Conservation (phyloP, 2,797 vertebrate genomes). For the Champsocephalus esox region DNA sequence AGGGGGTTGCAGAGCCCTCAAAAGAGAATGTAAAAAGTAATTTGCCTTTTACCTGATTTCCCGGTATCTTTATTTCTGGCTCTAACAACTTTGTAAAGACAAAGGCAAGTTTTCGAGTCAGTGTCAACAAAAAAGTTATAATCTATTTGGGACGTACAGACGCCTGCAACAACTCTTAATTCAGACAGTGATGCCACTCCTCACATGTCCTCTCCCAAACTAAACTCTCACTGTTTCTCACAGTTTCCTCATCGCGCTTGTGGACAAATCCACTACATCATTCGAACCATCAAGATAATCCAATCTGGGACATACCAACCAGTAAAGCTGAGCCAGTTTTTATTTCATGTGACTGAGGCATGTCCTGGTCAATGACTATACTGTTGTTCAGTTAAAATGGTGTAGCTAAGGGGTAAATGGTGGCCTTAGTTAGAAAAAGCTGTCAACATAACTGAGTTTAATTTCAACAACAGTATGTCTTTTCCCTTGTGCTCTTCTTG, state of each 20-base stretch:
- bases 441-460: constrained; percentile 43
- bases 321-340: constrained; percentile 26
- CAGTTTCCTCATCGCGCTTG: constrained; percentile 18
- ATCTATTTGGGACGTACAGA: neutral
- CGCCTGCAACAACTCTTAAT: constrained; percentile 8
- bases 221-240: constrained; percentile 32
- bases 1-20: neutral
- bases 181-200: constrained; percentile 17
- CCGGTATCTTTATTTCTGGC: constrained; percentile 13
- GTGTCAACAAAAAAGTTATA: constrained; percentile 10
- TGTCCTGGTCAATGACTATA: constrained; percentile 32
- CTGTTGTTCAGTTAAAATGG: constrained; percentile 49
- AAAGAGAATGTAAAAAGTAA: neutral
- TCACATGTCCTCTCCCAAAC: constrained; percentile 34
- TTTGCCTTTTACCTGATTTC: neutral
- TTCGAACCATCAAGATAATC: constrained; percentile 36
- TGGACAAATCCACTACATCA: constrained; percentile 38
- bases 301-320: constrained; percentile 13
- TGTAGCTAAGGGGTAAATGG: constrained; percentile 46
- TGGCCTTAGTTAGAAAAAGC: constrained; percentile 6
- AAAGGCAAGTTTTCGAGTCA: neutral
- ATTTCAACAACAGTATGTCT: constrained; percentile 52
- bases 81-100: constrained; percentile 24
- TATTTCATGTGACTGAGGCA: constrained; percentile 51
- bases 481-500: constrained; percentile 51